Conservation (phyloP, 2,113 vertebrate genomes). For the Myiozetetes cayanensis region DNA sequence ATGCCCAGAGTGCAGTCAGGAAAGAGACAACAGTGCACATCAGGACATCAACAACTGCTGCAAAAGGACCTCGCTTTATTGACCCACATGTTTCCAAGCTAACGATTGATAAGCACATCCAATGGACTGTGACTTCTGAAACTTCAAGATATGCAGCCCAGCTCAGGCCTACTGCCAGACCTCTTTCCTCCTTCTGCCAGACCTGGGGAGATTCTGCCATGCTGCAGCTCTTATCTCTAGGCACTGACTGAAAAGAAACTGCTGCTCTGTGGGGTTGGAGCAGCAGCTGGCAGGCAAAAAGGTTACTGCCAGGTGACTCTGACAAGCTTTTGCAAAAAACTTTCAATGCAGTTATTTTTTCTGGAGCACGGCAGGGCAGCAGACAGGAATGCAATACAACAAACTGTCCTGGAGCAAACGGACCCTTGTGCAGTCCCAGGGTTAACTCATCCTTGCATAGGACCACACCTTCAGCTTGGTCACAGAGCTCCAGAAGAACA, state of each 20-base stretch:
- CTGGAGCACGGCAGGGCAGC: not conserved
- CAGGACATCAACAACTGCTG: not conserved
- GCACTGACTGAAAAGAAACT: not conserved
- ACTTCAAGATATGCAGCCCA: not conserved
- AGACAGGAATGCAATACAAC: not conserved
- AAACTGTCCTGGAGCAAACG: not conserved
- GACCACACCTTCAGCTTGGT: not conserved
- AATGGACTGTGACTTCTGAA: not conserved
- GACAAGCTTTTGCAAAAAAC: not conserved
- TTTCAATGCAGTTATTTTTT: not conserved
- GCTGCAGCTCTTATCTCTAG: not conserved
- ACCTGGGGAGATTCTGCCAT: not conserved
- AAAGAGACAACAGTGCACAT: not conserved
- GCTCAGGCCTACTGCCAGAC: not conserved
- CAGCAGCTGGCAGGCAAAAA: not conserved
- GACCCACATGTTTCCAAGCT: not conserved
- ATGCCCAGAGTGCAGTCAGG: fast-evolving
- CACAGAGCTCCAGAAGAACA: not conserved
- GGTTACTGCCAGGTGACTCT: not conserved
- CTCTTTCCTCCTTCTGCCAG: not conserved
- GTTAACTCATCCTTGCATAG: not conserved
- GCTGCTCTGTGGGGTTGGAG: not conserved
- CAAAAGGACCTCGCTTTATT: not conserved
- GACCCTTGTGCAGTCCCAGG: not conserved
- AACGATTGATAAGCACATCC: not conserved